These are phyloP conservation scores for Campoletis sonorensis DNA, from an alignment of 1,140 invertebrate genomes.

Conservation along the genomic window DNA sequence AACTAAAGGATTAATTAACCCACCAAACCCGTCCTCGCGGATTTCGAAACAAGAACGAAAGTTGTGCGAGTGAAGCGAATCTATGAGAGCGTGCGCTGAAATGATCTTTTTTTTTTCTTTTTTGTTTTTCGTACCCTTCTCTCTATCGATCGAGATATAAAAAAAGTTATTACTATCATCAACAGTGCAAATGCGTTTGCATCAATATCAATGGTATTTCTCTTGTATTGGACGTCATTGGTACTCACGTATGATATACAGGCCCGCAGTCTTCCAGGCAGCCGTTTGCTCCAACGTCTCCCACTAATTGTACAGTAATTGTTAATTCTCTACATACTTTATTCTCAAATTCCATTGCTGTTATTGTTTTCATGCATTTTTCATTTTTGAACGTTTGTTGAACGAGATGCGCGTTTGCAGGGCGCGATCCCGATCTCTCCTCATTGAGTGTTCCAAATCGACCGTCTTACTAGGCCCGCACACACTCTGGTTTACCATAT, in stretches of 20 bases:
- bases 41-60: constrained; percentile 56
- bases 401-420: constrained; percentile 77
- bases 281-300: no score
- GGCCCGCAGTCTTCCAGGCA: no score
- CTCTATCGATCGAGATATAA: no score
- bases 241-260: no score
- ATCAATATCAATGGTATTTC: no score
- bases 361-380: neutral
- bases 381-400: constrained; percentile 68
- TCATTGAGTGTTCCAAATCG: constrained; percentile 70
- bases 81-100: constrained; percentile 8
- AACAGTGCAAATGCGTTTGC: no score
- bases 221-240: neutral
- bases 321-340: neutral
- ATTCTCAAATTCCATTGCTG: no score
- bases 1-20: no score
- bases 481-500: constrained; percentile 74
- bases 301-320: neutral
- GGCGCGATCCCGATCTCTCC: constrained; percentile 72
- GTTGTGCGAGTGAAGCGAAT: constrained; percentile 56
- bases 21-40: no score
- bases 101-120: no score
- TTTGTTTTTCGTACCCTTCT: no score
- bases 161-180: no score
- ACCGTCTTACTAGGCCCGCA: constrained; percentile 53